Conservation (phyloP, 1,140 invertebrate species). For the Schlechtendalia chinensis region DNA sequence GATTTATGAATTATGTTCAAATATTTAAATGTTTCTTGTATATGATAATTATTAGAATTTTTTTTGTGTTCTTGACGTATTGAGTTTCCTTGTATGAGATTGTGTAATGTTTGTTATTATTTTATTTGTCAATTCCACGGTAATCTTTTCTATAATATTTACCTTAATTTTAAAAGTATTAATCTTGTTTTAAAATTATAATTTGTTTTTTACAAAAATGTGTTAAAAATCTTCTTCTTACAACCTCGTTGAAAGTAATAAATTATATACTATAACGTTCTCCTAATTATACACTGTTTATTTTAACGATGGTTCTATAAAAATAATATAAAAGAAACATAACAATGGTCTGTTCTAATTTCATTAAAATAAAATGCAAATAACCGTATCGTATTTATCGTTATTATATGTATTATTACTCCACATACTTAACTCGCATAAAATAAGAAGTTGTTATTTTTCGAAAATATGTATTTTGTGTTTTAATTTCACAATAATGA, state of each 20-base stretch:
- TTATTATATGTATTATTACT: background rate
- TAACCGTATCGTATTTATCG: background rate
- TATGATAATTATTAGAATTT: no score
- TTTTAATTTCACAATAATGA: background rate
- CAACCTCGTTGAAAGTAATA: background rate
- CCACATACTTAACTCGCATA: background rate
- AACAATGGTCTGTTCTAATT: conserved; percentile 3
- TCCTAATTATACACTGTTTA: background rate
- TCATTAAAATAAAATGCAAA: background rate
- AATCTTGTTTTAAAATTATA: no score
- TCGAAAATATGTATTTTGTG: background rate
- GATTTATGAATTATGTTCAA: no score
- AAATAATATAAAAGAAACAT: conserved; percentile 7
- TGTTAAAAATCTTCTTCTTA: background rate
- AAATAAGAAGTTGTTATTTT: background rate
- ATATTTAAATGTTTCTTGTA: no score
- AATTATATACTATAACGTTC: background rate
- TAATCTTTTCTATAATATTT: no score
- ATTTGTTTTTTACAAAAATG: background rate
- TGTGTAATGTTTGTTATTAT: no score
- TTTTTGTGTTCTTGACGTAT: no score
- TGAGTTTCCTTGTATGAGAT: no score
- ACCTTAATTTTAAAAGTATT: no score
- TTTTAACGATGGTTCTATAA: background rate
- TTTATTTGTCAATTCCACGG: no score